Evolutionary conservation across 2,113 vertebrate genomes (phyloP), one percentile per base, ranked within the genome.

Genomic region (Terrapene triunguis): DNA sequence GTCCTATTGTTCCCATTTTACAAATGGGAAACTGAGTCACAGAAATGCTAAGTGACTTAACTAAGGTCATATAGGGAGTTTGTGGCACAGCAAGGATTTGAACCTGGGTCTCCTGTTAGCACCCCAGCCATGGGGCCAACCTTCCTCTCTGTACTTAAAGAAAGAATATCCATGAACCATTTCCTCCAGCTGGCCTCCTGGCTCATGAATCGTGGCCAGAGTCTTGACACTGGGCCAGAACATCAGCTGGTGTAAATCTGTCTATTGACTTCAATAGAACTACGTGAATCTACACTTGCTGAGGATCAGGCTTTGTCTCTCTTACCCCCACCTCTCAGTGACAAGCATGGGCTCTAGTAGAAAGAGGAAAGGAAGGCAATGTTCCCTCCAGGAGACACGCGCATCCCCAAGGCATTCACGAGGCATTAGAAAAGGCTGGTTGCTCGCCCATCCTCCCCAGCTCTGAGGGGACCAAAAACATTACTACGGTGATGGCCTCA

Each of bases 351-450:
- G 32, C 0, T 1, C 53, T 80, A 79, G 44, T 16, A 80, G 65
- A 93, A 92, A 84, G 25, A 91, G 44, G 22, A 85, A 55, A 85
- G 69, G 78, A 93, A 82, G 80, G 92, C 48, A 44, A 38, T n/a
- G 82, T 44, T 96, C 80, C 50, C 16, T n/a, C 65, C 53, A 84
- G 59, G 29, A 95, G 69, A 87, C 38, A 6, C 3, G 85, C 80
- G 83, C 85, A 69, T 85, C 83, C 55, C 65, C 35, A 80, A 47
- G 51, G n/a, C 35, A 3, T 25, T 27, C 0, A 48, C 24, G 24
- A 69, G 69, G 38, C 88, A 47, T 16, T 50, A 80, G 25, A 79
- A 12, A 85, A 83, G 12, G 89, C 85, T 47, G 55, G 29, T 35
- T 82, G 50, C 42, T 55, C 82, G 22, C 27, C 22, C 80, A n/a